These are phyloP conservation scores for Australoheros scitulus DNA, from an alignment of 2,113 vertebrate species.

Conservation along the genomic window DNA sequence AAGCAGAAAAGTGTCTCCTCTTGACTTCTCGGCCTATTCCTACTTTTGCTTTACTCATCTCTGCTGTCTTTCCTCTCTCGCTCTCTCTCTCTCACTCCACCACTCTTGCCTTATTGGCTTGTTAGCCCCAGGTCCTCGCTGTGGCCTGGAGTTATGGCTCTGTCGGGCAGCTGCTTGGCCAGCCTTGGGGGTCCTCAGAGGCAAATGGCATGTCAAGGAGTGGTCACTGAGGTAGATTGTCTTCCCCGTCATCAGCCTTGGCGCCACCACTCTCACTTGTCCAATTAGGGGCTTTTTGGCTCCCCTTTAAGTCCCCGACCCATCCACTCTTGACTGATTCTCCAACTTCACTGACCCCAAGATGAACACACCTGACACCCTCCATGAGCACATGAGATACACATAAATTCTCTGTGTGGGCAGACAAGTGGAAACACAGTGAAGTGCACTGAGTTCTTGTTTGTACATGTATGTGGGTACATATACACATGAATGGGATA, in stretches of 20 bases:
- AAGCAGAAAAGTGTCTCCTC: slow-evolving; percentile 55
- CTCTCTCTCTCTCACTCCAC: slow-evolving; percentile 29
- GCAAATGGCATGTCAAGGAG: slow-evolving; percentile 79
- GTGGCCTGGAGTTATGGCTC: slow-evolving; percentile 72
- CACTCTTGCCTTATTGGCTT: slow-evolving; percentile 62
- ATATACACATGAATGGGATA: fast-evolving
- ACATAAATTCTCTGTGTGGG: slow-evolving; percentile 24
- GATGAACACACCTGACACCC: slow-evolving; percentile 61
- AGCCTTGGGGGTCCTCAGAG: slow-evolving; percentile 78
- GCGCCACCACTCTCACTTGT: slow-evolving; percentile 69
- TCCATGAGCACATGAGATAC: slow-evolving; percentile 34
- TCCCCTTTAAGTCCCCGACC: slow-evolving; percentile 65
- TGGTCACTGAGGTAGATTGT: slow-evolving; percentile 73
- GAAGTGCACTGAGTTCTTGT: neutral
- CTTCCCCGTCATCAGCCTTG: slow-evolving; percentile 47
- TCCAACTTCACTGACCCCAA: slow-evolving; percentile 46
- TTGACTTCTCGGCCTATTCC: slow-evolving; percentile 56
- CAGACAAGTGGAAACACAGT: slow-evolving; percentile 26
- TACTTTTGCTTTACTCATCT: slow-evolving; percentile 44
- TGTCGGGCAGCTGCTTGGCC: slow-evolving; percentile 72
- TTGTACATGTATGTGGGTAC: neutral
- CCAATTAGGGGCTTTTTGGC: slow-evolving; percentile 77
- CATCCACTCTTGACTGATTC: slow-evolving; percentile 50
- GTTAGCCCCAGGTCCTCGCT: slow-evolving; percentile 71
- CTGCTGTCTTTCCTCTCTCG: slow-evolving; percentile 13